phyloP scores from a whole-genome alignment of 2,888 invertebrate species.

The Chesias legatella region DNA sequence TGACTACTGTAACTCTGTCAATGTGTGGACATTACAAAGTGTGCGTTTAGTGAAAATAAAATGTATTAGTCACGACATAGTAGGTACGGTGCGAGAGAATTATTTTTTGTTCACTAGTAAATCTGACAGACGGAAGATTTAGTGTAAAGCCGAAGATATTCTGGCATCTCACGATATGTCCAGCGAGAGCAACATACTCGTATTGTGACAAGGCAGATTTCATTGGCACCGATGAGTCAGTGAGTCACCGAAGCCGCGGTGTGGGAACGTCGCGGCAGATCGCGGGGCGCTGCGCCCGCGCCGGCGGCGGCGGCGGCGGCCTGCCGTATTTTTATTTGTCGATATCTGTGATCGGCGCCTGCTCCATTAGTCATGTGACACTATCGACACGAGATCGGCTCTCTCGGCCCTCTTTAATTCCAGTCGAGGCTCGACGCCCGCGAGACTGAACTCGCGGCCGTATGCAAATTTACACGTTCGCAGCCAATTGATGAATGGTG shows the following conservation, averaged over 20 bases:
- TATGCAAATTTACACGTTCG: conserved; percentile 67
- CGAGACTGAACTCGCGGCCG: conserved; percentile 52
- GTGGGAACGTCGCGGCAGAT: conserved; percentile 28
- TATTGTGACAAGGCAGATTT: conserved; percentile 22
- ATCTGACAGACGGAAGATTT: not conserved
- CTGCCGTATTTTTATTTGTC: conserved; percentile 69
- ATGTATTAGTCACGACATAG: not conserved
- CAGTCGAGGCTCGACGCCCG: conserved; percentile 62
- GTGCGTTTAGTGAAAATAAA: not conserved
- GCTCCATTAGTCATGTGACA: conserved; percentile 80
- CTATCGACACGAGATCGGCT: conserved; percentile 74
- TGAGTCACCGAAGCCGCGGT: conserved; percentile 26
- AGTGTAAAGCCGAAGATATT: not conserved
- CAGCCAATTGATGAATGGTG: conserved; percentile 68
- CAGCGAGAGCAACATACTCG: conserved; percentile 18
- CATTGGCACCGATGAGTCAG: conserved; percentile 22
- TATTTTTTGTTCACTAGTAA: not conserved
- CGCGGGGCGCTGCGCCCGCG: conserved; percentile 30
- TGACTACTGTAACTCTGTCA: not conserved
- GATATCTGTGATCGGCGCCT: conserved; percentile 77
- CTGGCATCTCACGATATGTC: conserved; percentile 12
- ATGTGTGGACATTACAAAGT: conserved; percentile 1
- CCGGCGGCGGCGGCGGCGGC: conserved; percentile 46
- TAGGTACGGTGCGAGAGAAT: not conserved
- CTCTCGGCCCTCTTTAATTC: conserved; percentile 67